Evolutionary conservation across 1,140 invertebrate genomes (phyloP), one percentile per base, ranked within the genome.

Genomic region (Heliothis subflexa): DNA sequence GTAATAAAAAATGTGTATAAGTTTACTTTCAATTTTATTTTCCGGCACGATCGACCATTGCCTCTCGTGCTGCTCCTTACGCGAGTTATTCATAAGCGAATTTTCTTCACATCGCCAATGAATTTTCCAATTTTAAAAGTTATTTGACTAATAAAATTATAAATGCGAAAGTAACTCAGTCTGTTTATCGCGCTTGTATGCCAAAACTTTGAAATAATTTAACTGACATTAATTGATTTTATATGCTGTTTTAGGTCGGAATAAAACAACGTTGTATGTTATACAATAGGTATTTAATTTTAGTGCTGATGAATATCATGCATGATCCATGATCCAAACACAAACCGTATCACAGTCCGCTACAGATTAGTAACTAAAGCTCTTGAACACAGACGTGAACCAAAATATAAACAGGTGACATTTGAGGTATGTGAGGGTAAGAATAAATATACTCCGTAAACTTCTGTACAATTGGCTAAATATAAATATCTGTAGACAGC

Each of bases 301-400:
- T 82, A 82, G 81, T 82, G 82, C 79, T 77, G 79, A 83, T 82
- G 71, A 81, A 81, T 81, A 81, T 79, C 79, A 77, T 83, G 73
- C 79, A 77, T 83, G 73, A 82, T 81, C 61, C 54, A 80, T 74
- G 70, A 72, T 72, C 54, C 70, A 72, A 72, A 80, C 80, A 82
- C 79, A 85, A 85, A 85, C 78, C 76, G 78, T 85, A 84, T 86
- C 84, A 83, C 84, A 86, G 84, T 81, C 79, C 79, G 70, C 81
- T 74, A 82, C 76, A 82, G 70, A 82, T 66, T 76, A 61, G 72
- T 64, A 80, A 76, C 50, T 68, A 72, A 76, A 80, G 79, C 74
- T 75, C 33, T 25, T 79, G 47, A 79, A 55, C 55, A 78, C 78
- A 78, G 76, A 70, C 40, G 61, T 76, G 59, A 76, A 25, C 9